Evolutionary conservation across 2,113 vertebrate genomes (phyloP), one percentile per base, ranked within the genome.

Genomic region (Syngnathus floridae): DNA sequence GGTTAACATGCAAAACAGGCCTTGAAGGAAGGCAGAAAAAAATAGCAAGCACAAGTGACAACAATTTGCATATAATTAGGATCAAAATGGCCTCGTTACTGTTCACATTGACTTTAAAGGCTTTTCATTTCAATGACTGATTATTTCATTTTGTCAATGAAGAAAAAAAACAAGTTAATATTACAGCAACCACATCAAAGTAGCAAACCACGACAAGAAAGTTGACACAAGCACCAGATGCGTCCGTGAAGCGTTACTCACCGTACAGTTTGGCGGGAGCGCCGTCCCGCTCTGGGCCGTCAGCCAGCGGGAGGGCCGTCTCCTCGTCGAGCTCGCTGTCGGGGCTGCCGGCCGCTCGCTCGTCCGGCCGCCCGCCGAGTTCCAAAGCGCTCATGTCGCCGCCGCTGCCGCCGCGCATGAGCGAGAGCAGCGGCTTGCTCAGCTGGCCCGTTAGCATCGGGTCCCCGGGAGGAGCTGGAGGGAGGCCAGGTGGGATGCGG

Each of bases 371-470:
- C 1, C 54, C 54, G 26, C 6, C 26, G 93, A 95, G 94, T 93
- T 97, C 95, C 84, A 94, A 92, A 83, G 89, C 93, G 91, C 95
- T 96, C 95, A 98, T 98, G 91, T 95, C 94, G 94, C 93, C 10
- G 43, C 43, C 41, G 41, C 41, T 12, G 41, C 41, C 43, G 43
- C 43, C 93, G 91, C 87, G 94, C 91, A 93, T 61, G 59, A 61
- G 92, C 91, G 94, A 94, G 93, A 96, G 94, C 94, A 91, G 92
- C 90, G 94, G 94, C 92, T 99, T 96, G 91, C 95, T 93, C 92
- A 95, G 93, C 94, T 95, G 95, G 95, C 95, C 96, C 90, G 95
- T 94, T 93, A 98, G 97, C 96, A 98, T 96, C 90, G 93, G 95
- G 93, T 96, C 94, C 52, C 94, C 94, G 92, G 87, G 88, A 85